These are phyloP conservation scores for Heterotilapia buettikoferi DNA, from an alignment of 2,113 vertebrate species.

Conservation along the genomic window DNA sequence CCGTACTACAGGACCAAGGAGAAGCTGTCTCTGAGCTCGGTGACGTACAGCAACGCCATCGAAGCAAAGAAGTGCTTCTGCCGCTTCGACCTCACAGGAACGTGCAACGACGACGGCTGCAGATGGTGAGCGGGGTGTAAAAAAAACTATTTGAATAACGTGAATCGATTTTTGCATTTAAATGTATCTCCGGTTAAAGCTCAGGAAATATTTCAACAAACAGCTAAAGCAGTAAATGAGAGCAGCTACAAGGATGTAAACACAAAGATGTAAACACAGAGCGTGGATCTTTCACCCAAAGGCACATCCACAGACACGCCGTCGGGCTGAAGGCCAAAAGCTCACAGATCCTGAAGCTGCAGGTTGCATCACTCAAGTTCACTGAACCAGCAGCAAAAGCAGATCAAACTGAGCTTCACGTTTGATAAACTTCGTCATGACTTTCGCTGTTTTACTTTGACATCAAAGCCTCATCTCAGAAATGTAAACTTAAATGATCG, in stretches of 20 bases:
- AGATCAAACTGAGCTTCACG: neutral
- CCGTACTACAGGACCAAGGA: slow-evolving; percentile 97
- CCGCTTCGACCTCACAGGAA: slow-evolving; percentile 92
- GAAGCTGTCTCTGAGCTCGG: slow-evolving; percentile 87
- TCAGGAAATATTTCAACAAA: neutral
- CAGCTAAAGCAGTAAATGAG: neutral
- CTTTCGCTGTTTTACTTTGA: neutral
- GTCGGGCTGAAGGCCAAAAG: neutral
- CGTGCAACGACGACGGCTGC: slow-evolving; percentile 93
- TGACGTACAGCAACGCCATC: slow-evolving; percentile 85
- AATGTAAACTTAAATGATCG: neutral
- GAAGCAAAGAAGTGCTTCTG: slow-evolving; percentile 88
- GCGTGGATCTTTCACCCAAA: neutral
- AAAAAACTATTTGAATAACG: neutral
- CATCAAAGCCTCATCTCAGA: neutral
- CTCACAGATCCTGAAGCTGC: neutral
- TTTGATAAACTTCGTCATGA: neutral
- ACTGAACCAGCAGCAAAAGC: neutral
- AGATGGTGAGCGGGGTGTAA: slow-evolving; percentile 71
- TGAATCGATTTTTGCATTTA: neutral
- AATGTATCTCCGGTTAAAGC: neutral
- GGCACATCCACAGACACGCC: neutral
- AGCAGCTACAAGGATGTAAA: neutral
- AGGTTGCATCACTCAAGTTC: neutral
- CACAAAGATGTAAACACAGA: neutral